phyloP scores from a whole-genome alignment of 2,113 vertebrate genomes.

The Alectura lathami region DNA sequence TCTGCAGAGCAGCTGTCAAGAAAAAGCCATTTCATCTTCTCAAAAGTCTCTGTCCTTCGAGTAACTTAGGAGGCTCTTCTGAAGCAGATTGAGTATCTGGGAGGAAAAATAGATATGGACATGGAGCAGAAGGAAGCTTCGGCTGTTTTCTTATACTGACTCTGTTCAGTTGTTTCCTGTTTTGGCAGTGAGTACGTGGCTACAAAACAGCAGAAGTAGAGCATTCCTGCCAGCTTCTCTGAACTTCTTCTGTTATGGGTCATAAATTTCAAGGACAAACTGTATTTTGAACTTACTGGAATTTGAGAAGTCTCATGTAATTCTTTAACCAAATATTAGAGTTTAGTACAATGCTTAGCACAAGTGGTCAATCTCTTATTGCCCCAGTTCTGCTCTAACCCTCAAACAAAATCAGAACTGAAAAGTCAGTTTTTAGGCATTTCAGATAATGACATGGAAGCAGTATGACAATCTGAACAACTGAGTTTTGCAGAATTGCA shows the following conservation, averaged over 20 bases:
- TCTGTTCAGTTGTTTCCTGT: slow-evolving; percentile 64
- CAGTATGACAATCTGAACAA: not conserved
- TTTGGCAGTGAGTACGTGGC: slow-evolving; percentile 38
- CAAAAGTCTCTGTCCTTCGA: not conserved
- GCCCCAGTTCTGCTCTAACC: not conserved
- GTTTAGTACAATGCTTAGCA: not conserved
- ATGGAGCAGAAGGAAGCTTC: not conserved
- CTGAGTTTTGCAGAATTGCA: not conserved
- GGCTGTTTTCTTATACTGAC: slow-evolving; percentile 25
- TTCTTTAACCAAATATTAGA: slow-evolving; percentile 10
- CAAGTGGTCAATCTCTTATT: not conserved
- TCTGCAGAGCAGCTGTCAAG: slow-evolving; percentile 42
- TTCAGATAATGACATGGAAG: not conserved
- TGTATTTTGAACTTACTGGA: slow-evolving; percentile 54
- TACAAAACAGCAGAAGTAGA: slow-evolving; percentile 26
- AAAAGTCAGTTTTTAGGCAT: not conserved
- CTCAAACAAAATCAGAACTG: not conserved
- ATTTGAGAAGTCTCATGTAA: slow-evolving; percentile 41
- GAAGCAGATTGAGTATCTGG: not conserved
- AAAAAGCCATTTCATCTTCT: slow-evolving; percentile 27
- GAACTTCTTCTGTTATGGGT: slow-evolving; percentile 61
- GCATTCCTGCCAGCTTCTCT: slow-evolving; percentile 44
- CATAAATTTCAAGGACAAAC: slow-evolving; percentile 63
- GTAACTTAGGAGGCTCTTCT: not conserved
- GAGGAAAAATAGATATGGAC: not conserved